Evolutionary conservation across 2,888 invertebrate species (phyloP), one percentile per base, ranked within the genome.

Genomic region (Oscheius sp.): DNA sequence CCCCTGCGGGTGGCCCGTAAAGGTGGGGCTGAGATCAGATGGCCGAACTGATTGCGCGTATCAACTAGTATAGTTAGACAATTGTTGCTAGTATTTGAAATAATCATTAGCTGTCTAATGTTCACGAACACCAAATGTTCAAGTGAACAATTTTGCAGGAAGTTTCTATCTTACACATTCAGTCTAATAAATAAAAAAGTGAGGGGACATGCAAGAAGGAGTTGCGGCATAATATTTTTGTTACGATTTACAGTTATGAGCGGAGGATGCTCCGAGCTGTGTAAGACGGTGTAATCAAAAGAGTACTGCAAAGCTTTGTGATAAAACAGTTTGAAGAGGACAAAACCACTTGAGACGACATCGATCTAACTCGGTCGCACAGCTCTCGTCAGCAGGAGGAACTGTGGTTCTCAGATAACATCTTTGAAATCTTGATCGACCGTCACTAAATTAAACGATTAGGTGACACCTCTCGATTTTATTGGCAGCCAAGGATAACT

Each of bases 1-100:
- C 46, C 61, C 12, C 63, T 29, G 66, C 66, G 66, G 66, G 66
- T 66, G 66, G 49, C 66, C 66, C 66, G 66, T 66, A 66, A 66
- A 66, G 52, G 52, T 52, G 46, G 52, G 52, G 66, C 66, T 66
- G 52, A 66, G 66, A 52, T 66, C 66, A 66, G 66, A 66, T 66
- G 27, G 29, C 29, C 66, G 66, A n/a, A 52, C 66, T 66, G 66
- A 66, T 66, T 66, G 66, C 66, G 66, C 66, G 52, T 66, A 66
- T 66, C 66, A 66, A 52, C 66, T 18, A 52, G 52, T 66, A 66
- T 66, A 66, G 66, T 46, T 63, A 45, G 18, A 45, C n/a, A 58
- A 29, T 5, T 16, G 49, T 9, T 7, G 13, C 49, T n/a, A 35
- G 35, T 35, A 6, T 35, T 35, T 35, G 35, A 35, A 35, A 35